Evolutionary conservation across 2,888 invertebrate species (phyloP).

Genomic region (Volucella bombylans): DNA sequence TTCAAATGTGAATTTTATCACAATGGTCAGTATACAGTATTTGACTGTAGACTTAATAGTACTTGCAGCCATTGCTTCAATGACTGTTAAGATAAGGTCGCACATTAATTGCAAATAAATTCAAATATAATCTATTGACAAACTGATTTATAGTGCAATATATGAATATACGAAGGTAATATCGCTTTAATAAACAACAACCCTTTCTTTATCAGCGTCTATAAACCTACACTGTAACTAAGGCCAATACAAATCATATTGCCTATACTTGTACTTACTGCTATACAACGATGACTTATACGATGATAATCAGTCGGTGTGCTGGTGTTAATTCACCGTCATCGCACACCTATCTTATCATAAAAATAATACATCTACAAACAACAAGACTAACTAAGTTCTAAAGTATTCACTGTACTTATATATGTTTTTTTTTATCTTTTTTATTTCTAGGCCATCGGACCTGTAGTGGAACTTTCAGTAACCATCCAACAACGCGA

Average conservation of each 20-base stretch:
- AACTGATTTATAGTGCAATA: constrained; percentile 12
- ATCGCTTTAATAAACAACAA: constrained; percentile 20
- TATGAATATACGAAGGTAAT: neutral
- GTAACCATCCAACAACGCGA: constrained; percentile 79
- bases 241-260: constrained; percentile 19
- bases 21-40: no score
- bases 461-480: constrained; percentile 79
- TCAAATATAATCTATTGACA: constrained; percentile 24
- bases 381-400: constrained; percentile 18
- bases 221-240: constrained; percentile 33
- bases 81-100: neutral
- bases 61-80: neutral
- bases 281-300: constrained; percentile 1
- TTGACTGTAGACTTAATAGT: no score
- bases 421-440: constrained; percentile 11
- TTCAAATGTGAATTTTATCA: no score
- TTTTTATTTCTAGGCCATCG: constrained; percentile 78
- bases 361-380: constrained; percentile 20
- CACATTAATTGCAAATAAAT: constrained; percentile 14
- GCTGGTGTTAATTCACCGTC: constrained; percentile 23
- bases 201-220: constrained; percentile 24
- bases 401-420: constrained; percentile 1
- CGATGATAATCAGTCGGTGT: constrained; percentile 13
- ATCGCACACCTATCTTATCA: constrained; percentile 26
- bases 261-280: neutral